A percentile compares a stretch with the other conserved stretches of the same genome.
phyloP scores from a whole-genome alignment of 1,140 invertebrate species.

The Acarapis woodi region DNA sequence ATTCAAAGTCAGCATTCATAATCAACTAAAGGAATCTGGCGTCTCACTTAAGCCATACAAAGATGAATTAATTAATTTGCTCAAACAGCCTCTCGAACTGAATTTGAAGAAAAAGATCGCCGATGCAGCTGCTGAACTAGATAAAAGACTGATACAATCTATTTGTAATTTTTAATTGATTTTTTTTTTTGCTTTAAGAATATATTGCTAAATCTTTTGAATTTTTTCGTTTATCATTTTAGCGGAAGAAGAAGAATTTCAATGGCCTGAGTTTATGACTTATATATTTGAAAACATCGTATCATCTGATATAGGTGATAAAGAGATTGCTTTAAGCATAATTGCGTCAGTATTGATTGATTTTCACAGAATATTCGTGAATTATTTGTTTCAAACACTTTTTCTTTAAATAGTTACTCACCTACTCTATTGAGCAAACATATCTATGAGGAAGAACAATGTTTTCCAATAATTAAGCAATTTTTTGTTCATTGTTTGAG shows the following conservation, averaged over 20 bases:
- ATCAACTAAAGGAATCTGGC: conserved; percentile 55
- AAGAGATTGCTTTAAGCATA: conserved; percentile 73
- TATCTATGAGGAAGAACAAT: conserved; percentile 47
- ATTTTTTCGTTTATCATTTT: conserved; percentile 11
- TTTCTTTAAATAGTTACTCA: conserved; percentile 33
- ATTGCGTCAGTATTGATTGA: conserved; percentile 36
- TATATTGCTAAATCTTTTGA: conserved; percentile 6
- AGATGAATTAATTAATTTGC: conserved; percentile 45
- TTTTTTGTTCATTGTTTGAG: conserved; percentile 57
- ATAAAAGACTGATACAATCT: conserved; percentile 45
- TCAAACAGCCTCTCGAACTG: conserved; percentile 42
- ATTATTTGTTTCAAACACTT: conserved; percentile 6
- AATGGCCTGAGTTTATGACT: conserved; percentile 85
- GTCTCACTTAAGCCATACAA: no score
- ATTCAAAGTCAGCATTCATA: conserved; percentile 58
- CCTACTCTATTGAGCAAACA: conserved; percentile 90
- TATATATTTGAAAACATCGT: conserved; percentile 84
- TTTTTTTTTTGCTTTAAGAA: neutral
- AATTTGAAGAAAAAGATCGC: conserved; percentile 61
- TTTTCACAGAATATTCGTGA: neutral
- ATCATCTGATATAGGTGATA: conserved; percentile 42
- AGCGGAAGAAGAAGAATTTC: conserved; percentile 83
- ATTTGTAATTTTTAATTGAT: neutral
- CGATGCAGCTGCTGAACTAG: conserved; percentile 75
- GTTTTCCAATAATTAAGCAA: conserved; percentile 72